Conservation (phyloP, 2,797 vertebrate species). For the Acropternis orthonyx region DNA sequence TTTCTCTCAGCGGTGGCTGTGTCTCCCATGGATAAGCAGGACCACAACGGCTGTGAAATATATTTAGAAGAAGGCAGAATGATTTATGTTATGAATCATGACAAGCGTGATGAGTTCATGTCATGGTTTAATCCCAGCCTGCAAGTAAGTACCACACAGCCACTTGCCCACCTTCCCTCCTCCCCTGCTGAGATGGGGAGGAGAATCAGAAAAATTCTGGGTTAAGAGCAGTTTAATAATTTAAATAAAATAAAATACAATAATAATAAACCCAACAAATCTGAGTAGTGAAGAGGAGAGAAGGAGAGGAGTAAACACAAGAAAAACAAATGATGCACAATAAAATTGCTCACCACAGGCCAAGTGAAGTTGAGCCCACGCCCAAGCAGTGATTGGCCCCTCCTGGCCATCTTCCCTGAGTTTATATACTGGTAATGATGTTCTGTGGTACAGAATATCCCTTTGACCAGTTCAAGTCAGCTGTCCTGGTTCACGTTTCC, state of each 20-base stretch:
- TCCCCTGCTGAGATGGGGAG: neutral
- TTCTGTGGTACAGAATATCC: neutral
- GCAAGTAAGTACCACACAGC: neutral
- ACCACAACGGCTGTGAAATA: neutral
- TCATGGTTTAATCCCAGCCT: neutral
- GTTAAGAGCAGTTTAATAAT: neutral
- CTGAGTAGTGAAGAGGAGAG: neutral
- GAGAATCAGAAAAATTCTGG: neutral
- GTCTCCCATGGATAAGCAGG: neutral
- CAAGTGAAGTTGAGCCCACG: neutral
- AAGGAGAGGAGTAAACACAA: neutral
- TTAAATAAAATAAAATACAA: neutral
- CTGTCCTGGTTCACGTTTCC: fast-evolving
- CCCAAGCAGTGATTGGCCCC: neutral
- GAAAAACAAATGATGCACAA: fast-evolving
- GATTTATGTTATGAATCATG: slow-evolving; percentile 46
- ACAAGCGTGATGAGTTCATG: slow-evolving; percentile 22
- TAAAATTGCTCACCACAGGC: neutral
- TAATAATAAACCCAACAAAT: neutral
- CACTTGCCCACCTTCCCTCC: neutral
- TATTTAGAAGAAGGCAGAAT: slow-evolving; percentile 22
- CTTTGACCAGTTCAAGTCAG: neutral
- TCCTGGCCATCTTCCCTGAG: neutral
- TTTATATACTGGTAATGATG: neutral
- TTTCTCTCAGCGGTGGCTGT: neutral